Base-by-base conservation (phyloP, 30 jellyfish, hydroid and myxozoan genomes). In the Cassiopea xamachana region DNA sequence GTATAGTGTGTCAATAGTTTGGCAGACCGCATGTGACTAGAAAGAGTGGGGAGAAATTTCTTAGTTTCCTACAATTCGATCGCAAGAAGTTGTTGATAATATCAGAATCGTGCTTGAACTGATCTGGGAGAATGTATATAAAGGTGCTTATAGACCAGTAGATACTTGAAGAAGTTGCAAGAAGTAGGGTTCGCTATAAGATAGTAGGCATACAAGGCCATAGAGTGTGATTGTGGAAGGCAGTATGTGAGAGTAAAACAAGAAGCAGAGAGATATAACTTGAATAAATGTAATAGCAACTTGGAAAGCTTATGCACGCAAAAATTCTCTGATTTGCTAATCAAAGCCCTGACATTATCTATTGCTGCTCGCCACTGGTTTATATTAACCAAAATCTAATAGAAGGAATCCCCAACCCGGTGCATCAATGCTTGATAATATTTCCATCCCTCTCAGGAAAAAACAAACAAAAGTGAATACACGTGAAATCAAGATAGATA, bases 351-450 rank as follows among this genome's bases (percentile, higher is more conserved):
- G 48, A 71, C 16, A 71, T 48, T 19, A 71, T 48, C 76, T 48
- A 79, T 79, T 79, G 88, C 64, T 80, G 88, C 88, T 80, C 16
- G 77, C 88, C 88, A 79, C 62, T 79, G 88, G 62, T 79, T 79
- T 43, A 79, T 48, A 5, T 79, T 77, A 79, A 79, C 88, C 88
- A 60, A 48, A 76, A 79, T 79, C 88, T 48, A 43, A 48, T n/a
- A 39, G 75, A 18, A 51, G 75, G 46, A 79, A 51, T 79, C 88
- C 88, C n/a, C 88, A 48, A 47, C 39, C 88, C 47, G 88, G 62
- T 10, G 80, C 80, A 19, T 19, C 1, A 48, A 71, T 71, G 80
- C 6, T 48, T 71, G 80, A 71, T 55, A 55, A 55, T 10, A 3
- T 55, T 55, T 55, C 64, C 12, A 55, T 55, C 7, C 64, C 12